Conservation (phyloP, 2,797 vertebrate genomes). For the Urophycis tenuis region DNA sequence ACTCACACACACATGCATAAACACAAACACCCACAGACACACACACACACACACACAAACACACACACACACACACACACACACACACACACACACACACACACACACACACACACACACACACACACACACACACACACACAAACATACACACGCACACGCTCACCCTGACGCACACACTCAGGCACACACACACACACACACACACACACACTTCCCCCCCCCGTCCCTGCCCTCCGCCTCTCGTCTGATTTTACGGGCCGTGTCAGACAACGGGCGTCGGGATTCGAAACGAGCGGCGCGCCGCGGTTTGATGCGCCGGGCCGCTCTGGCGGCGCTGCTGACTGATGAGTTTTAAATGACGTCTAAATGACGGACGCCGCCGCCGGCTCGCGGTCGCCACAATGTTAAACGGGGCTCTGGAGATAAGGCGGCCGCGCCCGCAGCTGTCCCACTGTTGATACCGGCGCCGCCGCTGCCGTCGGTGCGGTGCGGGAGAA, state of each 20-base stretch:
- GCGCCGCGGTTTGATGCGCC: background rate
- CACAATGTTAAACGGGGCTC: background rate
- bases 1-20: no score
- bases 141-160: no score
- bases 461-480: slow-evolving; percentile 31
- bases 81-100: no score
- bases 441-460: slow-evolving; percentile 47
- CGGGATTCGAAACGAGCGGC: background rate
- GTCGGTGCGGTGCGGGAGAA: slow-evolving; percentile 11
- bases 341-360: background rate
- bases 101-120: no score
- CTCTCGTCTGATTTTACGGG: background rate
- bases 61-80: no score
- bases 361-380: slow-evolving; percentile 1
- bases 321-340: background rate
- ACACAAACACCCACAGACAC: no score
- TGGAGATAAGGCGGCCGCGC: background rate
- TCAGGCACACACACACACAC: background rate
- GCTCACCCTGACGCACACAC: background rate
- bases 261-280: background rate
- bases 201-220: background rate
- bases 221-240: background rate
- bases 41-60: no score
- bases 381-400: background rate
- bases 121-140: no score